phyloP scores from a whole-genome alignment of 2,113 vertebrate genomes.

The Merops nubicus region DNA sequence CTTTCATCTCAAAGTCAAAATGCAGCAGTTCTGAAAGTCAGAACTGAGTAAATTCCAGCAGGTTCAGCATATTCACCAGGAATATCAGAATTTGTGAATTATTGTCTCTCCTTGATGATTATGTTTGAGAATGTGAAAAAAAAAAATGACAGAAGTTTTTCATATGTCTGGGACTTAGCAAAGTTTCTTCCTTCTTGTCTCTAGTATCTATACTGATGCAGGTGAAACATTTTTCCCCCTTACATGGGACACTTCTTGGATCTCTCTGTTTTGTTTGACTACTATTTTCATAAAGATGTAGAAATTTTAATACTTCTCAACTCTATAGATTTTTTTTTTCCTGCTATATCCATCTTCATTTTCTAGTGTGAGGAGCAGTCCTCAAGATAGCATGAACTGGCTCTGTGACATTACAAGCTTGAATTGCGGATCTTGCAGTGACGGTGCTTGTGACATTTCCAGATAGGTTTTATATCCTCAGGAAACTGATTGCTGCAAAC shows the following conservation, averaged over 20 bases:
- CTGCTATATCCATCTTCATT: neutral
- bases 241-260: neutral
- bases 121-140: neutral
- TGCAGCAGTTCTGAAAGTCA: neutral
- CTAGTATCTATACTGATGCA: neutral
- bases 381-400: neutral
- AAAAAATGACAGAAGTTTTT: neutral
- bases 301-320: neutral
- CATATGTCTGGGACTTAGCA: neutral
- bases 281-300: neutral
- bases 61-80: neutral
- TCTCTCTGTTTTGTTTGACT: neutral
- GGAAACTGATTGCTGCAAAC: neutral
- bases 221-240: neutral
- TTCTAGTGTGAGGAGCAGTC: neutral
- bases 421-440: neutral
- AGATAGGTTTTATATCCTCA: neutral
- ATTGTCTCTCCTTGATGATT: neutral
- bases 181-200: neutral
- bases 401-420: neutral
- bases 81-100: neutral
- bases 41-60: neutral
- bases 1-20: neutral
- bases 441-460: neutral
- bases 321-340: neutral